Percentiles rank a stretch among this genome's conserved stretches.
Conservation (phyloP, 1,140 invertebrate species). For the Mactra quadrangularis region DNA sequence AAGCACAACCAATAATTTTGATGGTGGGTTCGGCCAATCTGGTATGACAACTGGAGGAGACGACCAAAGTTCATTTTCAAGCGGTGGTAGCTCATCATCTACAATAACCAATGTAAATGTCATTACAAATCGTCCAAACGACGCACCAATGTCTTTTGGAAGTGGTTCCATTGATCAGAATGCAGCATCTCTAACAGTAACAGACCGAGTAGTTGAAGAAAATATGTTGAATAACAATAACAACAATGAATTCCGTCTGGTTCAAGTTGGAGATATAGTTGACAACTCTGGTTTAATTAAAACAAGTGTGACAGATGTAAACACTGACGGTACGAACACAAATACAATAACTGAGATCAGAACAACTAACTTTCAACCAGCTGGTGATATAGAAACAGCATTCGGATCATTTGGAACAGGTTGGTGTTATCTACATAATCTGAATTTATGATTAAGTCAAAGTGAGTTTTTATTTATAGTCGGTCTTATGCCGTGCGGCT, state of each 20-base stretch:
- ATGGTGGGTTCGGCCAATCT: not conserved
- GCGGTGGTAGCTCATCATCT: not conserved
- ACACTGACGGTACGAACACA: too few species aligned
- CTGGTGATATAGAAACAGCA: conserved; percentile 14
- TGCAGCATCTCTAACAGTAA: not conserved
- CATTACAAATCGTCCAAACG: not conserved
- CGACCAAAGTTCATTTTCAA: not conserved
- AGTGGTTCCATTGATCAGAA: not conserved
- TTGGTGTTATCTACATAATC: not conserved
- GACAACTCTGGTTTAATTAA: conserved; percentile 7
- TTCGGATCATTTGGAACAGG: conserved; percentile 6
- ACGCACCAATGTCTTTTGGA: not conserved
- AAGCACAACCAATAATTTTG: not conserved
- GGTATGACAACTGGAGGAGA: not conserved
- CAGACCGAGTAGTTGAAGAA: not conserved
- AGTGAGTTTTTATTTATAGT: too few species aligned
- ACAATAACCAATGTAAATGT: not conserved
- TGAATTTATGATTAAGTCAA: too few species aligned
- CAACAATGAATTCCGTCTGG: conserved; percentile 8
- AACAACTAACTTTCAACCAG: not conserved
- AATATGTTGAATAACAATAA: not conserved
- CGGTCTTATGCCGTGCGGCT: too few species aligned
- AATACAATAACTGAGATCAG: not conserved
- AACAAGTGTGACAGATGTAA: too few species aligned
- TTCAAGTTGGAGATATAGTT: conserved; percentile 19